These are phyloP conservation scores for Antedon mediterranea DNA, from an alignment of 53 echinoderm and acorn worm genomes.

Conservation along the genomic window DNA sequence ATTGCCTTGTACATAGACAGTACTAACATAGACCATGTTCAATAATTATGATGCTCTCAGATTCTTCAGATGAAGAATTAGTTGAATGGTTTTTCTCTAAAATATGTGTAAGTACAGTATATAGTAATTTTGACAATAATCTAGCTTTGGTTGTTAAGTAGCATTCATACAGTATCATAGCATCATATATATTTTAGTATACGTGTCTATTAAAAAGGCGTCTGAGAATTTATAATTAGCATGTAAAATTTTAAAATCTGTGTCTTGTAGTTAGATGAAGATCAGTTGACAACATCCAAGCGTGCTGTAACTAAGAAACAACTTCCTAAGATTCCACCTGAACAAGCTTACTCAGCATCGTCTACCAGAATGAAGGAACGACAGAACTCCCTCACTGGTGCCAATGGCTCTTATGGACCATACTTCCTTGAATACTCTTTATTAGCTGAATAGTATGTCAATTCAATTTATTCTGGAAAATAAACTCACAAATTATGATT, in stretches of 20 bases:
- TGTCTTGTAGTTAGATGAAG: background rate
- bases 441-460: conserved; percentile 89
- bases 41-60: background rate
- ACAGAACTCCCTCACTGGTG: conserved; percentile 19
- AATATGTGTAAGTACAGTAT: background rate
- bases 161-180: too few species aligned
- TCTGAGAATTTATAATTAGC: too few species aligned
- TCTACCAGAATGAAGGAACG: conserved; percentile 17
- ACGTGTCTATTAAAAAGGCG: too few species aligned
- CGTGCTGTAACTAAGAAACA: conserved; percentile 30
- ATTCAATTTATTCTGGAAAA: too few species aligned
- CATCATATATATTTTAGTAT: too few species aligned
- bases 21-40: too few species aligned
- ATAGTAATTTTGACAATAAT: too few species aligned
- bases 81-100: background rate
- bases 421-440: conserved; percentile 92
- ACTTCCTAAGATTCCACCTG: conserved; percentile 34
- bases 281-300: background rate
- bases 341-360: conserved; percentile 28
- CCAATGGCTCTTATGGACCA: conserved; percentile 73
- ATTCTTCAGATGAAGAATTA: background rate
- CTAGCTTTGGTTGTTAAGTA: too few species aligned
- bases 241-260: background rate
- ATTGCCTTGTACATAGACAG: too few species aligned
- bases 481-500: too few species aligned